phyloP scores from a whole-genome alignment of 2,888 invertebrate genomes.

The Acleris holmiana region DNA sequence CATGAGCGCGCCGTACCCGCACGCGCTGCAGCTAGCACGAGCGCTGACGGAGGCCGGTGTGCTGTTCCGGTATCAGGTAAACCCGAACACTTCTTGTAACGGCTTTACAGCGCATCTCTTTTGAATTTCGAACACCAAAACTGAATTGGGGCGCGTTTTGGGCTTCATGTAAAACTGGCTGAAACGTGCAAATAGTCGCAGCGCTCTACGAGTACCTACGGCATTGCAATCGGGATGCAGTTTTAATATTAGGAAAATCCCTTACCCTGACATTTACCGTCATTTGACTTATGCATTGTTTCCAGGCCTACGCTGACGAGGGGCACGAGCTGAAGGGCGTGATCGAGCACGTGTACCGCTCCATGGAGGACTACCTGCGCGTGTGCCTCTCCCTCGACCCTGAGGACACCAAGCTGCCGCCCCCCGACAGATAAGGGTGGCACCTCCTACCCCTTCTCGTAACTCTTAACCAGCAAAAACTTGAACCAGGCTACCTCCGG shows the following conservation, averaged over 20 bases:
- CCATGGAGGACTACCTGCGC: constrained; percentile 96
- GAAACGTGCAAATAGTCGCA: no score
- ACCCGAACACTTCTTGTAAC: neutral
- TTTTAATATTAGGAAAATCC: no score
- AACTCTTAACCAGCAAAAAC: constrained; percentile 44
- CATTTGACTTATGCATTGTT: neutral
- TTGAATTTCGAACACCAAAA: no score
- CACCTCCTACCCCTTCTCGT: constrained; percentile 29
- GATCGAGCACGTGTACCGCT: constrained; percentile 95
- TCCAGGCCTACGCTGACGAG: constrained; percentile 96
- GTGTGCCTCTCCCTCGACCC: constrained; percentile 95
- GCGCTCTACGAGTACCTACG: no score
- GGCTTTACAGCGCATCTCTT: no score
- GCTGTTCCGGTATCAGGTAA: constrained; percentile 96
- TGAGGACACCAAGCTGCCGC: constrained; percentile 87
- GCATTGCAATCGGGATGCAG: no score
- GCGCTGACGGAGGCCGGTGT: constrained; percentile 94
- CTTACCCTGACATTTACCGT: neutral
- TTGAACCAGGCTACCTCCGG: constrained; percentile 43
- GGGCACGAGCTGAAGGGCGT: constrained; percentile 94
- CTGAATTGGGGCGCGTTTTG: no score
- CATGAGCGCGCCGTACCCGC: constrained; percentile 96
- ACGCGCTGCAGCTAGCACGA: constrained; percentile 94
- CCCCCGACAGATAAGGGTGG: constrained; percentile 80
- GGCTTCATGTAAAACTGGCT: no score